Conservation (phyloP, 1,140 invertebrate species). For the Drosophila carrolli region DNA sequence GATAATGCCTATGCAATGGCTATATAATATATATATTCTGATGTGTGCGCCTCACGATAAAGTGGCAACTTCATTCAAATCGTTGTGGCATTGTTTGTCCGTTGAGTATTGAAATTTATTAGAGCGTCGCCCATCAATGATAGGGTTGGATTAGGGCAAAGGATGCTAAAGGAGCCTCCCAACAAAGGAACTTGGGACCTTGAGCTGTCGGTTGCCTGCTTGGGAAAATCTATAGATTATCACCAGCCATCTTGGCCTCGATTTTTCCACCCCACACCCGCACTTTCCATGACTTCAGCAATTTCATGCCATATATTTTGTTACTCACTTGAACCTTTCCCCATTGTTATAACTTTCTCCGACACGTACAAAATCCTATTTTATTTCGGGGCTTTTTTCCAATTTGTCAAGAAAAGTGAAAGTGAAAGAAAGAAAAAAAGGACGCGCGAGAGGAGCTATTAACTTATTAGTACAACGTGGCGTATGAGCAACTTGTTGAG, state of each 20-base stretch:
- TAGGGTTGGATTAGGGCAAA: slow-evolving; percentile 37
- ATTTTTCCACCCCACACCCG: neutral
- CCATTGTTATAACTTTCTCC: slow-evolving; percentile 48
- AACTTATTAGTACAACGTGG: slow-evolving; percentile 75
- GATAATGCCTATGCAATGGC: slow-evolving; percentile 41
- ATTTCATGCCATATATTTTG: slow-evolving; percentile 43
- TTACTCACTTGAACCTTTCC: slow-evolving; percentile 37
- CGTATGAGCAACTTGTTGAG: slow-evolving; percentile 73
- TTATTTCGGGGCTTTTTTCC: slow-evolving; percentile 71
- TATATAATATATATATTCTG: slow-evolving; percentile 9
- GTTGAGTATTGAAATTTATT: slow-evolving; percentile 58
- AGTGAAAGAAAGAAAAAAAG: slow-evolving; percentile 10
- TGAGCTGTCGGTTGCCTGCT: slow-evolving; percentile 52
- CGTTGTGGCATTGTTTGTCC: slow-evolving; percentile 53
- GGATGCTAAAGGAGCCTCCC: slow-evolving; percentile 16
- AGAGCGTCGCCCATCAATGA: slow-evolving; percentile 49
- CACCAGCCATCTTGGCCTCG: slow-evolving; percentile 28
- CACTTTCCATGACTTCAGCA: slow-evolving; percentile 25
- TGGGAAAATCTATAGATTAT: slow-evolving; percentile 33
- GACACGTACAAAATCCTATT: slow-evolving; percentile 71
- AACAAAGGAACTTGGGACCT: slow-evolving; percentile 34
- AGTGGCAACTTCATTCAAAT: slow-evolving; percentile 63
- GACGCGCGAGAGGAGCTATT: slow-evolving; percentile 49
- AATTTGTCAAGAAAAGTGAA: slow-evolving; percentile 68
- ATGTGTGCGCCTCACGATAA: slow-evolving; percentile 29